Evolutionary conservation across 2,113 vertebrate species (phyloP).

Genomic region (Neodontobutis hainanensis): DNA sequence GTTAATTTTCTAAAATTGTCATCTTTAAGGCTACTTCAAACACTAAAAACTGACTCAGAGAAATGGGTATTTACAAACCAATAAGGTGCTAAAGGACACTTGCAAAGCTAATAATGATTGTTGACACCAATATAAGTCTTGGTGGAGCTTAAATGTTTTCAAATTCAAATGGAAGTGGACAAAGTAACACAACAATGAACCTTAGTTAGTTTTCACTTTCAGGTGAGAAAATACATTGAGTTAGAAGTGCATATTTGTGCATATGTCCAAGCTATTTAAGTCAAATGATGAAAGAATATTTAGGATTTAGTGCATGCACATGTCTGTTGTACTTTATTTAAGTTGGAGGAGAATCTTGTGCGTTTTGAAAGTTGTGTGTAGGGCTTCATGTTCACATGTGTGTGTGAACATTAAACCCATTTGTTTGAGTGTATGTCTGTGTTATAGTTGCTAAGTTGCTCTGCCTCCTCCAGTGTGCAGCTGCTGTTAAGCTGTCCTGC

Average conservation of each 20-base stretch:
- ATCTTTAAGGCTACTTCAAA: background rate
- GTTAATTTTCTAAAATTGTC: background rate
- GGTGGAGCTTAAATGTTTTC: background rate
- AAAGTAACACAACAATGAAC: background rate
- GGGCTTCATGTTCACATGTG: conserved; percentile 17
- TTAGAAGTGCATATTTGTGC: conserved; percentile 2
- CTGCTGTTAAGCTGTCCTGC: conserved; percentile 50
- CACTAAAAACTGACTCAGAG: background rate
- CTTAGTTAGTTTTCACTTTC: background rate
- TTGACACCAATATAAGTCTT: too few species aligned
- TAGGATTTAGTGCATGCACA: conserved; percentile 19
- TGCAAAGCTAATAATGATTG: too few species aligned
- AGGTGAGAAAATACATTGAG: background rate
- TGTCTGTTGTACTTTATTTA: conserved; percentile 18
- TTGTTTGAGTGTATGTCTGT: conserved; percentile 15
- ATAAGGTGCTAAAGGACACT: too few species aligned
- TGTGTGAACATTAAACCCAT: background rate
- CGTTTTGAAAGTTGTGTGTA: conserved; percentile 26
- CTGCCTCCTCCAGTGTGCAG: conserved; percentile 24
- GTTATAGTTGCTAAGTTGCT: conserved; percentile 34
- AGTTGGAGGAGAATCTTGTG: background rate
- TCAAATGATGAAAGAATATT: conserved; percentile 15
- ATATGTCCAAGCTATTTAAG: conserved; percentile 20
- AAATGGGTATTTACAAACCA: background rate
- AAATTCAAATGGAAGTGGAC: conserved; percentile 1